Conservation (phyloP, 2,797 vertebrate species). For the Platyrinchus mystaceus region DNA sequence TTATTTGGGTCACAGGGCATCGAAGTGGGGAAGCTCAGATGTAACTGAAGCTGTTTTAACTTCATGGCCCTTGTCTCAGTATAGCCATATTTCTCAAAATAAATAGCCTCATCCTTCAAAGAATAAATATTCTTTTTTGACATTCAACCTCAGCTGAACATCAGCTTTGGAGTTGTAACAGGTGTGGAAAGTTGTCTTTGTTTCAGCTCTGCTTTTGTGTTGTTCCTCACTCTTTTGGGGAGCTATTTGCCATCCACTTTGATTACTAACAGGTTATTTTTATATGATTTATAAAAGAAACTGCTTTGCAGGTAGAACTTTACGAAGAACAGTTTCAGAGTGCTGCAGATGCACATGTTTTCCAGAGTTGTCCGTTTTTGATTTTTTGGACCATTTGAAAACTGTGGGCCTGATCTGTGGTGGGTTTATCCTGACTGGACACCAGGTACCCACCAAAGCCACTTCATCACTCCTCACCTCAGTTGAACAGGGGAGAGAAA, state of each 20-base stretch:
- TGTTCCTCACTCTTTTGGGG: background rate
- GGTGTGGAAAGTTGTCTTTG: background rate
- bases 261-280: background rate
- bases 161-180: background rate
- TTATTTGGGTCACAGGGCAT: background rate
- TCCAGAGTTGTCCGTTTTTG: background rate
- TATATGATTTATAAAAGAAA: background rate
- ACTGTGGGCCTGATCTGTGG: background rate
- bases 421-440: background rate
- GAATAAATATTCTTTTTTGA: background rate
- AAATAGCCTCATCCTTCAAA: background rate
- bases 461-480: background rate
- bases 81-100: background rate
- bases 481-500: background rate
- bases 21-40: background rate
- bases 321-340: background rate
- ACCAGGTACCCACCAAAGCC: background rate
- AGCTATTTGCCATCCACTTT: background rate
- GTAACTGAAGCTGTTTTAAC: background rate
- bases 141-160: background rate
- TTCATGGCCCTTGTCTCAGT: background rate
- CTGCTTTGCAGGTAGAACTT: background rate
- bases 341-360: background rate
- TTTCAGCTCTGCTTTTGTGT: background rate
- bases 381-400: background rate